phyloP scores from a whole-genome alignment of 2,797 vertebrate genomes.

The Loriculus beryllinus region DNA sequence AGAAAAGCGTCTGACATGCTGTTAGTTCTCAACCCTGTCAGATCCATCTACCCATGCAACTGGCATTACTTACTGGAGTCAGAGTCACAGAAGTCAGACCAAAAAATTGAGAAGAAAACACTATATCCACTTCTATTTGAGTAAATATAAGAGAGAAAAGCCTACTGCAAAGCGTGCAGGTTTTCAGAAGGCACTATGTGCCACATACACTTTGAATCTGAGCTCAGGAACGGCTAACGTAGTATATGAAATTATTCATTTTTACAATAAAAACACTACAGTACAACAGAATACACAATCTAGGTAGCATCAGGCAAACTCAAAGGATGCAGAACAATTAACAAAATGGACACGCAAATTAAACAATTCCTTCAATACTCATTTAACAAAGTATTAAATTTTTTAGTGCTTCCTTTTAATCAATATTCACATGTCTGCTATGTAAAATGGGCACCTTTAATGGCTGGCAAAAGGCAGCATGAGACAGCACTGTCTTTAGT shows the following conservation, averaged over 20 bases:
- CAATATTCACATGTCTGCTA: not conserved
- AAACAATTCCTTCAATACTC: not conserved
- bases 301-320: not conserved
- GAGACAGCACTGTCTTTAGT: not conserved
- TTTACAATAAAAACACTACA: not conserved
- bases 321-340: not conserved
- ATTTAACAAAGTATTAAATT: not conserved
- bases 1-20: constrained; percentile 78
- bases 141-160: constrained; percentile 50
- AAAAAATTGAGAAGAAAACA: constrained; percentile 59
- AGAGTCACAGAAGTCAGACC: constrained; percentile 71
- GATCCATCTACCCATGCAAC: constrained; percentile 76
- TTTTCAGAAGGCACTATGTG: not conserved
- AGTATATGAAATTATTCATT: not conserved
- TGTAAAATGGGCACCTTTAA: not conserved
- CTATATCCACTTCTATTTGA: constrained; percentile 30
- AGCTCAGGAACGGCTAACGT: not conserved
- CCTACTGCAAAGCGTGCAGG: not conserved
- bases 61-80: constrained; percentile 74
- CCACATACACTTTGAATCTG: not conserved
- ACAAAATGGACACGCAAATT: not conserved
- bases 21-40: constrained; percentile 79
- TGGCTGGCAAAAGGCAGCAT: not conserved
- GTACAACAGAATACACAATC: not conserved
- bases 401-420: not conserved